Evolutionary conservation across 37 sponge, comb jelly and placozoan genomes (phyloP).

Genomic region (Beroe ovata): DNA sequence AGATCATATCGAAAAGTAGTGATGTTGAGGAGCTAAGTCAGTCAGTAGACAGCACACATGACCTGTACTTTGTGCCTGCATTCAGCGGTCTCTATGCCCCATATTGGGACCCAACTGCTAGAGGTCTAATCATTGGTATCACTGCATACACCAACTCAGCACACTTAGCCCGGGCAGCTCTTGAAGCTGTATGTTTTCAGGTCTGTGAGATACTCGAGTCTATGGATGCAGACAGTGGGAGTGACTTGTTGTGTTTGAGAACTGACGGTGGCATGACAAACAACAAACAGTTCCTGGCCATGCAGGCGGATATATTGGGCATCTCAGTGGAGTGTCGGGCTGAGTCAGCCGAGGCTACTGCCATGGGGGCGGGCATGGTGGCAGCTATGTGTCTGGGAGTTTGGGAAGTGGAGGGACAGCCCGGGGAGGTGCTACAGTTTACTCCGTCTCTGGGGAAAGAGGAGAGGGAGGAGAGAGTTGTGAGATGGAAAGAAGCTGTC

Average conservation of each 20-base stretch:
- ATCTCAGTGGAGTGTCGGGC: constrained; percentile 81
- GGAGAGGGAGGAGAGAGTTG: constrained; percentile 72
- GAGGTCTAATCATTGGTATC: constrained; percentile 91
- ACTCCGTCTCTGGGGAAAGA: neutral
- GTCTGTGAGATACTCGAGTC: constrained; percentile 79
- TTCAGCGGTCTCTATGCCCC: constrained; percentile 97
- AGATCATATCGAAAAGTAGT: constrained; percentile 71
- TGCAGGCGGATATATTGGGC: constrained; percentile 88
- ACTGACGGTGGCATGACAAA: constrained; percentile 94
- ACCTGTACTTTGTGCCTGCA: constrained; percentile 98
- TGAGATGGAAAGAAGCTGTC: constrained; percentile 90
- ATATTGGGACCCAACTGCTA: constrained; percentile 93
- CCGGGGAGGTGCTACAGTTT: neutral
- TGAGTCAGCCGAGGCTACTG: constrained; percentile 84
- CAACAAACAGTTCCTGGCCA: constrained; percentile 76
- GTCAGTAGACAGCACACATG: constrained; percentile 77
- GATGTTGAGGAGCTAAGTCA: constrained; percentile 80
- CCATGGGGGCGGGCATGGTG: constrained; percentile 86
- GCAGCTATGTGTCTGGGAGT: constrained; percentile 82
- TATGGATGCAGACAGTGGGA: constrained; percentile 88
- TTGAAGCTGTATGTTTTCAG: constrained; percentile 93
- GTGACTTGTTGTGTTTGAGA: constrained; percentile 70
- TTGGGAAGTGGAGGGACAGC: constrained; percentile 67
- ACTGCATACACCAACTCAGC: constrained; percentile 79
- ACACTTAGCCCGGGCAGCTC: constrained; percentile 86